These are phyloP conservation scores for Ennomos fuscantarius DNA, from an alignment of 2,888 invertebrate genomes.

Conservation along the genomic window DNA sequence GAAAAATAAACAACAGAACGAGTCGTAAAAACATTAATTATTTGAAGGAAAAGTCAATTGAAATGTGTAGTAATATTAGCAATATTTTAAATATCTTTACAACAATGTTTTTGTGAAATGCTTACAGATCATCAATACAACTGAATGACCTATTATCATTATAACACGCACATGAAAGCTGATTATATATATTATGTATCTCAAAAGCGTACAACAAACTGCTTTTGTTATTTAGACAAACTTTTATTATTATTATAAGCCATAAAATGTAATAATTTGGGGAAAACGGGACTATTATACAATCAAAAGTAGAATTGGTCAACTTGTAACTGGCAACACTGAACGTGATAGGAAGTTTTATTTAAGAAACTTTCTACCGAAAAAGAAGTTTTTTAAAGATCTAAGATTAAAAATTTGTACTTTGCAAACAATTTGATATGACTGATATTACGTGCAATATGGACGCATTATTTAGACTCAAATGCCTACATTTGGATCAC, in stretches of 20 bases:
- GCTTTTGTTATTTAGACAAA: slow-evolving; percentile 70
- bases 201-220: slow-evolving; percentile 71
- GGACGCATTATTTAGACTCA: slow-evolving; percentile 36
- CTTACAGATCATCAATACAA: slow-evolving; percentile 58
- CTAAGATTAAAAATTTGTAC: slow-evolving; percentile 54
- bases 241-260: slow-evolving; percentile 49
- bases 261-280: slow-evolving; percentile 32
- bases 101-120: slow-evolving; percentile 43
- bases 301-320: slow-evolving; percentile 39
- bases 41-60: no score
- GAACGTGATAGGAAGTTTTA: slow-evolving; percentile 34
- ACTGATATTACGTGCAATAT: slow-evolving; percentile 54
- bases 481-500: slow-evolving; percentile 30
- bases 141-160: slow-evolving; percentile 48
- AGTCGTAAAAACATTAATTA: no score
- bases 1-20: no score
- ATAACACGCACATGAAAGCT: slow-evolving; percentile 75
- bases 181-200: slow-evolving; percentile 60
- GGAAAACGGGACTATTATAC: slow-evolving; percentile 41
- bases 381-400: slow-evolving; percentile 12
- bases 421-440: slow-evolving; percentile 64
- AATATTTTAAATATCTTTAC: no score
- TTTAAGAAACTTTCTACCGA: slow-evolving; percentile 7
- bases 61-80: no score
- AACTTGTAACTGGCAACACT: slow-evolving; percentile 53